Evolutionary conservation across 2,113 vertebrate species (phyloP), one percentile per base, ranked within the genome.

Genomic region (Holacanthus passer): DNA sequence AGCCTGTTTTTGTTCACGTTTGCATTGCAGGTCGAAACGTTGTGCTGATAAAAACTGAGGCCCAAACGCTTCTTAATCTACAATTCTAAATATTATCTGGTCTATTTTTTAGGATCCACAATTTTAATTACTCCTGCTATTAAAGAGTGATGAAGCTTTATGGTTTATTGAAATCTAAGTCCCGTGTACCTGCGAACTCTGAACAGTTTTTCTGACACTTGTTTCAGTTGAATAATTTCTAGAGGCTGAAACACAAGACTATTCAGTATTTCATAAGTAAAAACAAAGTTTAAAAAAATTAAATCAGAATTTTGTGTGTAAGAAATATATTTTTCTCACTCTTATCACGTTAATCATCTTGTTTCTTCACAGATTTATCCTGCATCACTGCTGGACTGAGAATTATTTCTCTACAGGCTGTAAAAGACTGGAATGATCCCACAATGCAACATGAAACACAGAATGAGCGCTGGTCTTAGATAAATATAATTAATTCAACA

Each of bases 401-500:
- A 50, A 4, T 31, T 10, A 14, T 39, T 17, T 48, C 19, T 17
- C 19, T 43, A 8, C 17, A 24, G 22, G 12, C 56, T 24, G 17
- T 20, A 19, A 58, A n/a, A 19, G 27, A 20, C 37, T 53, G 4
- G 5, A 56, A 77, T 17, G 9, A 24, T 77, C 68, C 73, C 77
- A 71, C 52, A 67, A 63, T 62, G 63, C 68, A 69, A 43, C 68
- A 58, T n/a, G 4, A 39, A 37, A 13, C 9, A 5, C 32, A 78
- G n/a, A 62, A 20, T 12, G 2, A n/a, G 29, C 7, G 3, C 29
- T 9, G 47, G 20, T 50, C 31, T 0, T 3, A 1, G 16, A 55
- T 53, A 65, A 70, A 79, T 74, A n/a, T 37, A 43, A 52, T 56
- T 41, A 27, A 53, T 24, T 48, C 64, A 37, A 29, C 22, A 35